Evolutionary conservation across 2,797 vertebrate genomes (phyloP).

Genomic region (Adrianichthys oophorus): DNA sequence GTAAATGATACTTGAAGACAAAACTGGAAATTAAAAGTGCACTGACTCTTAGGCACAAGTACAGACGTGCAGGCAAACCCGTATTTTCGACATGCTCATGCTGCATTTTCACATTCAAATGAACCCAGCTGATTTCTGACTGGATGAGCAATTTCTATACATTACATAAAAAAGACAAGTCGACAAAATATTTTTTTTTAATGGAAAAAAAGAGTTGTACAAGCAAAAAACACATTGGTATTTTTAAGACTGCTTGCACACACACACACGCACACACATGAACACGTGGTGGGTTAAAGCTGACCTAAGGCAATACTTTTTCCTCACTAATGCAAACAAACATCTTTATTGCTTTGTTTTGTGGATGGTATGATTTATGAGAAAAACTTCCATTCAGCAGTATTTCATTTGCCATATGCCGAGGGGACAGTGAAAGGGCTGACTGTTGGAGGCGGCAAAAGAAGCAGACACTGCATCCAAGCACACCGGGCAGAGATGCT

Average conservation of each 20-base stretch:
- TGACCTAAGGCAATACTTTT: conserved; percentile 76
- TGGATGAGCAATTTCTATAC: conserved; percentile 51
- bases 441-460: conserved; percentile 47
- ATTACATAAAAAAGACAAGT: conserved; percentile 35
- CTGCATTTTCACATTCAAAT: conserved; percentile 14
- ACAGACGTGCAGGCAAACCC: conserved; percentile 22
- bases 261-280: conserved; percentile 41
- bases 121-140: conserved; percentile 39
- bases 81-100: conserved; percentile 9
- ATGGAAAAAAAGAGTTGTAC: conserved; percentile 45
- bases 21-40: conserved; percentile 52
- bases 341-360: conserved; percentile 82
- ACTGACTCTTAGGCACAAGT: conserved; percentile 29
- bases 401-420: conserved; percentile 79
- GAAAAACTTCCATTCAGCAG: conserved; percentile 84
- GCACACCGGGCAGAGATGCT: conserved; percentile 26
- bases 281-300: conserved; percentile 66
- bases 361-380: conserved; percentile 89
- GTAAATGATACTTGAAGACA: conserved; percentile 66
- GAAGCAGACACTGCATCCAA: conserved; percentile 40
- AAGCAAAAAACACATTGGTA: conserved; percentile 35
- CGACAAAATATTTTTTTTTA: conserved; percentile 50
- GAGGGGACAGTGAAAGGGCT: conserved; percentile 68
- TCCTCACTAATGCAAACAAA: conserved; percentile 81
- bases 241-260: conserved; percentile 47